These are phyloP conservation scores for Plagodis dolabraria DNA, from an alignment of 2,888 invertebrate genomes.

Conservation along the genomic window DNA sequence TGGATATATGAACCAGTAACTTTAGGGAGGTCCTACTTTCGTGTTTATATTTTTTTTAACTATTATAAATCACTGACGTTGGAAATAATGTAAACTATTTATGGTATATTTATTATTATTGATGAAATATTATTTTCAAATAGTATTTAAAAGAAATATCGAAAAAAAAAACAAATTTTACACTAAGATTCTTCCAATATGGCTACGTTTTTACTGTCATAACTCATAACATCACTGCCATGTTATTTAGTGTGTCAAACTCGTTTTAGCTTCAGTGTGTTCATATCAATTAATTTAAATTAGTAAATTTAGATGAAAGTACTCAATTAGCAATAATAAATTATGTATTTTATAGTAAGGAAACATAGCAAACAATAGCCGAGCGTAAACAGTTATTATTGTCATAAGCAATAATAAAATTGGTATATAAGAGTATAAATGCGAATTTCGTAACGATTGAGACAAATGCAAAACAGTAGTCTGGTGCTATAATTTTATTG, in stretches of 20 bases:
- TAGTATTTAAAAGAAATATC: too few relatives aligned
- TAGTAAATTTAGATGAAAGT: constrained; percentile 1
- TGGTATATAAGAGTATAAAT: neutral
- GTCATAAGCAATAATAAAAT: too few relatives aligned
- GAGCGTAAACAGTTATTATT: too few relatives aligned
- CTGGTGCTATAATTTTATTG: constrained; percentile 36
- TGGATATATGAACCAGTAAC: too few relatives aligned
- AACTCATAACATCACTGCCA: constrained; percentile 18
- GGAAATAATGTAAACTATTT: too few relatives aligned
- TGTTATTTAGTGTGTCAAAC: constrained; percentile 13
- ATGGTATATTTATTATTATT: too few relatives aligned
- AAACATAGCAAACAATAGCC: too few relatives aligned
- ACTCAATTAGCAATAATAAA: constrained; percentile 13
- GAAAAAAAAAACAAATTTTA: too few relatives aligned
- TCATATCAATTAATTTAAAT: constrained; percentile 14
- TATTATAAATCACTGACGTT: too few relatives aligned
- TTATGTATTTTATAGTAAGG: neutral
- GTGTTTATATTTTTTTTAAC: too few relatives aligned
- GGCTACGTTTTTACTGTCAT: constrained; percentile 11
- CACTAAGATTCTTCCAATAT: neutral
- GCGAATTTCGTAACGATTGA: constrained; percentile 10
- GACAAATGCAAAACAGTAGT: constrained; percentile 19
- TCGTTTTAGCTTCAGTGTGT: constrained; percentile 17
- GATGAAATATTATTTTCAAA: too few relatives aligned
- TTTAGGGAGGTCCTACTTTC: too few relatives aligned